phyloP scores from a whole-genome alignment of 2,888 invertebrate species.

The Aelia acuminata region DNA sequence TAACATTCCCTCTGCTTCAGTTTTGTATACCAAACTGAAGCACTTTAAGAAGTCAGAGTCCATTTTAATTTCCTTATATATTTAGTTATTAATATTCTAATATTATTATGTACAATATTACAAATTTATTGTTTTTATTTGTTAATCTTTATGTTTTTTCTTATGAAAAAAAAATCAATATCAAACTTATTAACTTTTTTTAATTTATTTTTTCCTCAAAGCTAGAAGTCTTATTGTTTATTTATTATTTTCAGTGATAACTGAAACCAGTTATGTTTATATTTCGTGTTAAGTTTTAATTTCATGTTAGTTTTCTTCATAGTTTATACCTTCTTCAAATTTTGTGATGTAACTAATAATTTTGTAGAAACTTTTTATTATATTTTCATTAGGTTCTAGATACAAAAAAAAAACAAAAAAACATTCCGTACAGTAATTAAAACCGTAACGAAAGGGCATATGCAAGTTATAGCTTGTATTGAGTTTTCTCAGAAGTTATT shows the following conservation, averaged over 20 bases:
- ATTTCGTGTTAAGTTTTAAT: not conserved
- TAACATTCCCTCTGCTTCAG: conserved; percentile 16
- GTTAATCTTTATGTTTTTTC: not conserved
- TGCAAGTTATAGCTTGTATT: not conserved
- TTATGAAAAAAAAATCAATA: not conserved
- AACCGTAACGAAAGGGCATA: not conserved
- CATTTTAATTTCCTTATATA: not conserved
- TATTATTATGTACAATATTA: not conserved
- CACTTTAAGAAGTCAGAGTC: not conserved
- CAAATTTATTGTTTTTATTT: not conserved
- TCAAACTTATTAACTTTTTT: not conserved
- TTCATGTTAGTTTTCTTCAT: conserved; percentile 3
- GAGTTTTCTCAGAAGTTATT: not conserved
- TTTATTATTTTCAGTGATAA: not conserved
- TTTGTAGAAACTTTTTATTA: not conserved
- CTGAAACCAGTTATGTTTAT: not conserved
- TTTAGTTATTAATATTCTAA: not conserved
- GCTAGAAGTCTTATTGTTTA: not conserved
- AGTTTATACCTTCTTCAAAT: not conserved
- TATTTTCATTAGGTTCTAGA: not conserved
- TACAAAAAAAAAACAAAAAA: not conserved
- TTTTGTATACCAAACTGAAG: not conserved
- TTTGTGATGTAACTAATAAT: conserved; percentile 10
- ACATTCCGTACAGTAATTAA: not conserved
- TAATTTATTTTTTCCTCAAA: not conserved